phyloP scores from a whole-genome alignment of 2,113 vertebrate genomes.

The Indicator indicator region DNA sequence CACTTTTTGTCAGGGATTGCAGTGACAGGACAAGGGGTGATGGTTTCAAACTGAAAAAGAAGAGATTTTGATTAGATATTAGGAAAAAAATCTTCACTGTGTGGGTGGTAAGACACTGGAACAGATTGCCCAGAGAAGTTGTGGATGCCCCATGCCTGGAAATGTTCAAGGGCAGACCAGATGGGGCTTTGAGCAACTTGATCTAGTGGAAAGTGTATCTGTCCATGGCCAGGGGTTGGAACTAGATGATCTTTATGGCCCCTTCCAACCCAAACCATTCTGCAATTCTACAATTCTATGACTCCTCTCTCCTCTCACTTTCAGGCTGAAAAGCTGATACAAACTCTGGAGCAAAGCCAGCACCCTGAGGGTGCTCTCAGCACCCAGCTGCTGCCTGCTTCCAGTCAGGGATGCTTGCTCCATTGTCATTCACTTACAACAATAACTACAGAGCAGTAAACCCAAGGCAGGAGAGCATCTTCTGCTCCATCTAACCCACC shows the following conservation, averaged over 20 bases:
- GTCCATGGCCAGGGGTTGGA: too few species aligned
- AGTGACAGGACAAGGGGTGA: not conserved
- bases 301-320: not conserved
- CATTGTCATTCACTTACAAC: rapidly evolving
- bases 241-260: not conserved
- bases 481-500: not conserved
- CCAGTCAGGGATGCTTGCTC: not conserved
- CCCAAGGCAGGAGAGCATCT: not conserved
- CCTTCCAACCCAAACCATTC: not conserved
- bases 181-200: not conserved
- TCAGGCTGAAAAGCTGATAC: not conserved
- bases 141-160: not conserved
- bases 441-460: not conserved
- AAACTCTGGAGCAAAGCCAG: not conserved
- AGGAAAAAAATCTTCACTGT: not conserved
- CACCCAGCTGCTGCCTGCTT: rapidly evolving
- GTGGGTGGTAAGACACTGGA: not conserved
- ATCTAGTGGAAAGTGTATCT: not conserved
- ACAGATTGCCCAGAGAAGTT: not conserved
- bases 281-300: not conserved
- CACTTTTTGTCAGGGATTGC: not conserved
- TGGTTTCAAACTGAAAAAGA: not conserved
- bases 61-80: not conserved
- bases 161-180: not conserved
- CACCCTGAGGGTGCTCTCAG: not conserved